Evolutionary conservation across 2,797 vertebrate genomes (phyloP).

Genomic region (Pogoniulus pusillus): DNA sequence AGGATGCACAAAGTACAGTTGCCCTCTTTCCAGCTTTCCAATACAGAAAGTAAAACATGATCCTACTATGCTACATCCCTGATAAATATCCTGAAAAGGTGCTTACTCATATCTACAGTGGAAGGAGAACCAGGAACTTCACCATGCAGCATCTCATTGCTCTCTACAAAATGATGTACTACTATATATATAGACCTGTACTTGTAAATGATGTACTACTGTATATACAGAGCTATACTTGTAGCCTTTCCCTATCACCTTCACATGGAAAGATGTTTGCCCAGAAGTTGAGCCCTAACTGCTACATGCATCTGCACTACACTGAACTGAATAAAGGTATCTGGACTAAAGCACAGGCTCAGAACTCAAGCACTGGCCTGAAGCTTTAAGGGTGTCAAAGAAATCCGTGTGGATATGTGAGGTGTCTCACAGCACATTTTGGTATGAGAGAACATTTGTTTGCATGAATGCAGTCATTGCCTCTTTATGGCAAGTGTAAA

Average conservation of each 20-base stretch:
- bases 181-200: no score
- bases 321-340: not conserved
- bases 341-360: not conserved
- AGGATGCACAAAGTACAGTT: not conserved
- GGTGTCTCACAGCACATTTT: not conserved
- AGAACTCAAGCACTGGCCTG: not conserved
- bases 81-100: not conserved
- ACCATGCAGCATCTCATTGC: not conserved
- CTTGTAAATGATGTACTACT: not conserved
- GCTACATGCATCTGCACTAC: not conserved
- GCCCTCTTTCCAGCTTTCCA: not conserved
- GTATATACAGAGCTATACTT: not conserved
- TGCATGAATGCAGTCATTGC: not conserved
- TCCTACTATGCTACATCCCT: not conserved
- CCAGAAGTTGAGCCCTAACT: not conserved
- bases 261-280: not conserved
- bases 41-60: constrained; percentile 10
- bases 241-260: not conserved
- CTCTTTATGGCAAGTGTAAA: not conserved
- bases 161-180: not conserved
- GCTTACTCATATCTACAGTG: not conserved
- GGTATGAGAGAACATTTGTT: not conserved
- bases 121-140: not conserved
- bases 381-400: not conserved
- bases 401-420: not conserved